Evolutionary conservation across 2,113 vertebrate species (phyloP).

Genomic region (Acanthisitta chloris): DNA sequence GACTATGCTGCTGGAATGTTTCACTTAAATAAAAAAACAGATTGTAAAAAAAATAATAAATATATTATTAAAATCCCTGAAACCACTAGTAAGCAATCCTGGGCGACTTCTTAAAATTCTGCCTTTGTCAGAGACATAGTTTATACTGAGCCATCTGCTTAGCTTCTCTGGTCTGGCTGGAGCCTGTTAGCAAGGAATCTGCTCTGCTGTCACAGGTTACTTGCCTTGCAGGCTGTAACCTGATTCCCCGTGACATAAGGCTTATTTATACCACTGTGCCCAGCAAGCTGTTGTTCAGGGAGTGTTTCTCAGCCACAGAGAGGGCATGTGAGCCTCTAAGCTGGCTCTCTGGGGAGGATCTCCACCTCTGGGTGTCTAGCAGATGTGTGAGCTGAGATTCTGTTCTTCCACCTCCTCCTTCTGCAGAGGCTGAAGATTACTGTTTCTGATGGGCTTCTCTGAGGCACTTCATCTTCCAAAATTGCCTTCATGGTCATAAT

Average conservation of each 20-base stretch:
- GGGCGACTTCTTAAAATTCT: background rate
- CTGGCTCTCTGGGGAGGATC: background rate
- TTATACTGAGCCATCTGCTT: background rate
- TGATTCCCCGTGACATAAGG: background rate
- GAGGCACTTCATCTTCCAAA: background rate
- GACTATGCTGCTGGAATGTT: background rate
- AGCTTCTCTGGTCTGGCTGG: background rate
- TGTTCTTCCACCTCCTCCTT: background rate
- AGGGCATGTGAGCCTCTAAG: background rate
- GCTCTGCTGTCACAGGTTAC: background rate
- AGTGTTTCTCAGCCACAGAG: background rate
- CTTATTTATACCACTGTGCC: background rate
- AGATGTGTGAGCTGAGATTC: background rate
- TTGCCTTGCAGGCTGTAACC: slow-evolving; percentile 1
- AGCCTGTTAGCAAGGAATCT: background rate
- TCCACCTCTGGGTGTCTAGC: background rate
- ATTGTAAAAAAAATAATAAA: too few relatives aligned
- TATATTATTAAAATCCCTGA: too few relatives aligned
- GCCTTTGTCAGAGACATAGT: background rate
- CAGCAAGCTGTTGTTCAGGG: background rate
- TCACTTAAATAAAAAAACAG: background rate
- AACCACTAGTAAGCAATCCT: background rate
- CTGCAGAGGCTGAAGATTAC: background rate
- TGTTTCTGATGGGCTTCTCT: background rate
- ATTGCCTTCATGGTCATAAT: background rate